phyloP scores from a whole-genome alignment of 2,888 invertebrate genomes.

The Clunio marinus region DNA sequence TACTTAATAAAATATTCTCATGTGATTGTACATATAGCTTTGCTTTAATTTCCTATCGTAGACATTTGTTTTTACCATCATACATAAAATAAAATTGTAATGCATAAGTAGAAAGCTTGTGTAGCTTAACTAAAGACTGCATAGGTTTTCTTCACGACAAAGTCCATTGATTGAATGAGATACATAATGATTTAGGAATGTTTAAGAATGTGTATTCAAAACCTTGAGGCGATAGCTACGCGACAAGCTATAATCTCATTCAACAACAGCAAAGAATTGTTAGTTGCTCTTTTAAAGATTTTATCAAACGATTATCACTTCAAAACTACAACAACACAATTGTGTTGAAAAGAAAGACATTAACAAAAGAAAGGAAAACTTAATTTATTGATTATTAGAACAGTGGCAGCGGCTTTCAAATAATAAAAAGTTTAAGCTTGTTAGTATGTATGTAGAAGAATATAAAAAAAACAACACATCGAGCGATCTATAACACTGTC shows the following conservation, averaged over 20 bases:
- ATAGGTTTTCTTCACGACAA: too few species aligned
- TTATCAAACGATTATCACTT: background rate
- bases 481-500: conserved; percentile 15
- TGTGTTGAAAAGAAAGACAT: background rate
- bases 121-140: background rate
- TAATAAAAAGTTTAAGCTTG: conserved; percentile 8
- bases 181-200: background rate
- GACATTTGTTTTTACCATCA: conserved; percentile 28
- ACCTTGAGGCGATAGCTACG: background rate
- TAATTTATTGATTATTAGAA: conserved; percentile 23
- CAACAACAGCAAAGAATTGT: background rate
- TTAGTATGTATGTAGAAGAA: background rate
- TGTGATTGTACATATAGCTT: background rate
- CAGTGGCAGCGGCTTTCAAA: conserved; percentile 24
- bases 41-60: background rate
- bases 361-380: conserved; percentile 9
- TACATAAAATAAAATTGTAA: conserved; percentile 15
- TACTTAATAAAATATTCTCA: background rate
- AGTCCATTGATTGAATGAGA: background rate
- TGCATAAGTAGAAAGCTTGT: conserved; percentile 10
- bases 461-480: too few species aligned
- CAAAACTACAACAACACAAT: background rate
- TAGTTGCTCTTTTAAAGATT: background rate
- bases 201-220: background rate
- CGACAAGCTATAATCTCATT: background rate